Percentiles rank a stretch among this genome's conserved stretches.
Evolutionary conservation across 1,140 invertebrate genomes (phyloP).

Genomic region (Episyrphus balteatus): DNA sequence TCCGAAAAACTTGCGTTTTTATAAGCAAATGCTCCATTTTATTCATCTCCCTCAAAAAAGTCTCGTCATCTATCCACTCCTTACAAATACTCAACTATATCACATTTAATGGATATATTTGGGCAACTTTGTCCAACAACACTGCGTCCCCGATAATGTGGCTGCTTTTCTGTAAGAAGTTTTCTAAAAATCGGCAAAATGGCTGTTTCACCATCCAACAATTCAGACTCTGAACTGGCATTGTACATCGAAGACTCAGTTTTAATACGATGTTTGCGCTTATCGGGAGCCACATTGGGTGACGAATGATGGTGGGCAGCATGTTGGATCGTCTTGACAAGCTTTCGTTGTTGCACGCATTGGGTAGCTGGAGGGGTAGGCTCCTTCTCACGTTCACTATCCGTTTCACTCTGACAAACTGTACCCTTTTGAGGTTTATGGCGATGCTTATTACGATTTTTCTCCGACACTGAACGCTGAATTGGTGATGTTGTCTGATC

Average conservation of each 20-base stretch:
- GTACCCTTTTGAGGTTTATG: constrained; percentile 40
- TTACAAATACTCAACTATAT: constrained; percentile 89
- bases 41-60: too few species aligned
- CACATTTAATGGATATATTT: constrained; percentile 90
- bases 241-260: constrained; percentile 52
- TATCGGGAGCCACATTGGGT: constrained; percentile 33
- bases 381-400: constrained; percentile 39
- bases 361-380: constrained; percentile 20
- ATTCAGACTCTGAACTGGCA: constrained; percentile 71
- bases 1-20: too few species aligned
- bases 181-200: constrained; percentile 87
- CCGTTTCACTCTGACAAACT: constrained; percentile 40
- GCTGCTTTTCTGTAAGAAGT: constrained; percentile 61
- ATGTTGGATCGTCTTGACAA: constrained; percentile 28
- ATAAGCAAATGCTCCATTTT: too few species aligned
- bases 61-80: not conserved
- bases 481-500: constrained; percentile 40
- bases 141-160: constrained; percentile 31
- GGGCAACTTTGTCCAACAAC: constrained; percentile 70
- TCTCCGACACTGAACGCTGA: constrained; percentile 48
- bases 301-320: constrained; percentile 35
- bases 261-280: constrained; percentile 29
- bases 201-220: constrained; percentile 60
- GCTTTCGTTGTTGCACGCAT: constrained; percentile 27
- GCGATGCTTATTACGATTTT: constrained; percentile 39